Evolutionary conservation across 1,140 invertebrate genomes (phyloP).

Genomic region (Brachionus paranguensis): DNA sequence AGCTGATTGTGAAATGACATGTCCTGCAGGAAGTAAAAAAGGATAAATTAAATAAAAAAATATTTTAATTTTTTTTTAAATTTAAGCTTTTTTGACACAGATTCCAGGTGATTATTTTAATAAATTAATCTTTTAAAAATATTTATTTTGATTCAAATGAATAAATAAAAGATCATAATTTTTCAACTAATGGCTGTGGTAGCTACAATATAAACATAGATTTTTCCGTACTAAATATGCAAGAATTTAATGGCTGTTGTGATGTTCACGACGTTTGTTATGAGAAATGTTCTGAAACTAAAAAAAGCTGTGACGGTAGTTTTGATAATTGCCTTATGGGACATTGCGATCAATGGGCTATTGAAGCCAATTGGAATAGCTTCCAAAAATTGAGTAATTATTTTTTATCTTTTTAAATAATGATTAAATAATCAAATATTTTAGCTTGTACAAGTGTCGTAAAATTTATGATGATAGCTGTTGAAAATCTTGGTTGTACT

Average conservation of each 20-base stretch:
- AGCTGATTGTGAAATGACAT: not conserved
- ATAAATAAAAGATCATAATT: not conserved
- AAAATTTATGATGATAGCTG: slow-evolving; percentile 15
- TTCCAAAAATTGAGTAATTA: not conserved
- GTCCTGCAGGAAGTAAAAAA: slow-evolving; percentile 2
- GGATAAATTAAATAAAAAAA: not conserved
- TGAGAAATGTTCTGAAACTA: slow-evolving; percentile 19
- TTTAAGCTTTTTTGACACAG: not conserved
- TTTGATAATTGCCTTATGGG: slow-evolving; percentile 11
- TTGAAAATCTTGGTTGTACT: slow-evolving; percentile 16
- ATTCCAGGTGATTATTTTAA: not conserved
- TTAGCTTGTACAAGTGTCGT: slow-evolving; percentile 21
- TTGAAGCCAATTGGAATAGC: slow-evolving; percentile 6
- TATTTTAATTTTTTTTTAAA: not conserved
- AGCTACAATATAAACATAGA: slow-evolving; percentile 27
- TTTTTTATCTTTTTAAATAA: not conserved
- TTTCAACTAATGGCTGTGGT: slow-evolving; percentile 23
- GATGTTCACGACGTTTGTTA: slow-evolving; percentile 25
- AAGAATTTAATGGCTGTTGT: slow-evolving; percentile 28
- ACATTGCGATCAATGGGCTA: slow-evolving; percentile 17
- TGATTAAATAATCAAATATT: not conserved
- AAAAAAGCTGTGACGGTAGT: slow-evolving; percentile 10
- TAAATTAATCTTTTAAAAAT: not conserved
- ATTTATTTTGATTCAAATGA: no score
- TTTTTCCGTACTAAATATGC: not conserved